Conservation (phyloP, 2,888 invertebrate genomes). For the Teleiodes luculella region DNA sequence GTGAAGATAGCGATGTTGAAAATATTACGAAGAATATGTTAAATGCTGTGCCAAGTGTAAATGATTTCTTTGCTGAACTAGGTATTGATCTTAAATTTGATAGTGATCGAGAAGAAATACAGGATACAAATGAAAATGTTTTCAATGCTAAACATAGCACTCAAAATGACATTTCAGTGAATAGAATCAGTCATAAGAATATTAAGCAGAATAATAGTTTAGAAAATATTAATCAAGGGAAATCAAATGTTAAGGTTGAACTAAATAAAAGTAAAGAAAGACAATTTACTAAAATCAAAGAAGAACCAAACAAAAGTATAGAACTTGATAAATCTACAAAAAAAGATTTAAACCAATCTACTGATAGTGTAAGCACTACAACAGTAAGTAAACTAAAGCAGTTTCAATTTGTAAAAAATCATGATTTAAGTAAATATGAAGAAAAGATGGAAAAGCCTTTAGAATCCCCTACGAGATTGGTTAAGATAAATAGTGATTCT, state of each 20-base stretch:
- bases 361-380: conserved; percentile 22
- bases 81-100: conserved; percentile 51
- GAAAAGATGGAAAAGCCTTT: conserved; percentile 30
- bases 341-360: conserved; percentile 2
- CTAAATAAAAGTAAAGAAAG: conserved; percentile 16
- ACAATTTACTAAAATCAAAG: not conserved
- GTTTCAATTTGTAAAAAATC: conserved; percentile 52
- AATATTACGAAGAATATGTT: conserved; percentile 31
- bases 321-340: not conserved
- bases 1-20: conserved; percentile 30
- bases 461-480: conserved; percentile 29
- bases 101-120: conserved; percentile 18
- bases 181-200: not conserved
- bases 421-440: conserved; percentile 54
- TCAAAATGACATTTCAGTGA: conserved; percentile 13
- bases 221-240: not conserved
- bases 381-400: conserved; percentile 52
- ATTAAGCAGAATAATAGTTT: conserved; percentile 5
- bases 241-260: conserved; percentile 17
- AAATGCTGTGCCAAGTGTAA: conserved; percentile 68
- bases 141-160: conserved; percentile 15
- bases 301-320: not conserved
- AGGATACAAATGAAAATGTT: conserved; percentile 12
- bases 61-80: conserved; percentile 60
- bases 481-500: conserved; percentile 27